These are phyloP conservation scores for Chironomus riparius DNA, from an alignment of 2,888 invertebrate species.

Conservation along the genomic window DNA sequence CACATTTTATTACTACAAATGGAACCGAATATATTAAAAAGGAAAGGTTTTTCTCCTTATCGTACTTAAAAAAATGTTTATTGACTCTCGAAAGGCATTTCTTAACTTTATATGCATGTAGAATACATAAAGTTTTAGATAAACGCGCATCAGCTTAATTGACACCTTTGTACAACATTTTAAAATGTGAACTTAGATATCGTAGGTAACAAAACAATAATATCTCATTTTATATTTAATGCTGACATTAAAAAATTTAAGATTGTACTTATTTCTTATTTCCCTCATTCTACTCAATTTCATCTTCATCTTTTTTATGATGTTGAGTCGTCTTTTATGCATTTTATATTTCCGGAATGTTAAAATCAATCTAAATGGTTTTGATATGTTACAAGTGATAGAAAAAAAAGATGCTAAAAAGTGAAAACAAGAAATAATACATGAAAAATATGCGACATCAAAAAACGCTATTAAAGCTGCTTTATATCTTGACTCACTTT, in stretches of 20 bases:
- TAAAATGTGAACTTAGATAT: background rate
- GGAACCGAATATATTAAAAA: no score
- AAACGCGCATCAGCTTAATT: background rate
- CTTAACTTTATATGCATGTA: no score
- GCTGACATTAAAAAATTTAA: background rate
- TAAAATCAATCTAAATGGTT: constrained; percentile 8
- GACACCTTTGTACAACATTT: background rate
- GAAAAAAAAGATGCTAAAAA: background rate
- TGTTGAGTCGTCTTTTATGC: background rate
- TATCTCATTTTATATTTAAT: no score
- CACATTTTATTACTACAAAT: no score
- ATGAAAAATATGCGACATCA: background rate
- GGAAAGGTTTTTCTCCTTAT: background rate
- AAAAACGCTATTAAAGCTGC: background rate
- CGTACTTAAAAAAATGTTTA: background rate
- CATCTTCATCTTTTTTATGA: background rate
- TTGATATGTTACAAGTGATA: background rate
- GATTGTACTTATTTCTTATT: background rate
- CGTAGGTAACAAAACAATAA: no score
- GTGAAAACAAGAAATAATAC: background rate
- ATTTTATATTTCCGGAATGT: constrained; percentile 10
- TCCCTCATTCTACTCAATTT: background rate
- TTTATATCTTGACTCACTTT: background rate
- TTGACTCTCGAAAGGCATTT: background rate
- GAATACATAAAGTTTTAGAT: background rate